Percentiles rank a stretch among this genome's conserved stretches.
phyloP scores from a whole-genome alignment of 2,113 vertebrate genomes.

The Acrocephalus kingi region DNA sequence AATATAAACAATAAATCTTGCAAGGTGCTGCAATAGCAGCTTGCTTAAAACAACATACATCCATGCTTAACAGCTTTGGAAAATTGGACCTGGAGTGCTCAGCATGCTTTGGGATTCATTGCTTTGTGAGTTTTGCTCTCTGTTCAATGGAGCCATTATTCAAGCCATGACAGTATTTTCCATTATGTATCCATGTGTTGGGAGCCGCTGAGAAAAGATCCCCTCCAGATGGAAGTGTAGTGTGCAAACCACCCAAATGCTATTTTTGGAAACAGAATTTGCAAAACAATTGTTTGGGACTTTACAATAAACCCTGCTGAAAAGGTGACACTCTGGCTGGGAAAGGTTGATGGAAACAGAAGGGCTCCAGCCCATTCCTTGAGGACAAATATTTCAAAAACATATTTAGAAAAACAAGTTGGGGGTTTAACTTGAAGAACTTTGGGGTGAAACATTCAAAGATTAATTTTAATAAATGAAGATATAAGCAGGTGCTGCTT shows the following conservation, averaged over 20 bases:
- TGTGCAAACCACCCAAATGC: not conserved
- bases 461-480: not conserved
- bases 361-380: not conserved
- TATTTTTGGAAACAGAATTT: not conserved
- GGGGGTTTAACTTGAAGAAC: not conserved
- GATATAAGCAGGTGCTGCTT: not conserved
- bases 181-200: not conserved
- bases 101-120: not conserved
- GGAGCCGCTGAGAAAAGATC: not conserved
- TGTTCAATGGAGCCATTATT: not conserved
- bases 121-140: not conserved
- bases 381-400: not conserved
- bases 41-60: conserved; percentile 7
- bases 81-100: not conserved
- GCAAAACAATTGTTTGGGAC: not conserved
- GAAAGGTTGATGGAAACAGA: not conserved
- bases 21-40: not conserved
- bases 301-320: not conserved
- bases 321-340: not conserved
- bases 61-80: not conserved
- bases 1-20: not conserved
- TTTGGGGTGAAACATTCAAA: not conserved
- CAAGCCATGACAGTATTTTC: conserved; percentile 4
- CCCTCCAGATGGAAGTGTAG: not conserved
- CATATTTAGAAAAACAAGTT: not conserved